A percentile compares a stretch with the other conserved stretches of the same genome.
phyloP scores from a whole-genome alignment of 2,888 invertebrate genomes.

The Calameuta pallipes region DNA sequence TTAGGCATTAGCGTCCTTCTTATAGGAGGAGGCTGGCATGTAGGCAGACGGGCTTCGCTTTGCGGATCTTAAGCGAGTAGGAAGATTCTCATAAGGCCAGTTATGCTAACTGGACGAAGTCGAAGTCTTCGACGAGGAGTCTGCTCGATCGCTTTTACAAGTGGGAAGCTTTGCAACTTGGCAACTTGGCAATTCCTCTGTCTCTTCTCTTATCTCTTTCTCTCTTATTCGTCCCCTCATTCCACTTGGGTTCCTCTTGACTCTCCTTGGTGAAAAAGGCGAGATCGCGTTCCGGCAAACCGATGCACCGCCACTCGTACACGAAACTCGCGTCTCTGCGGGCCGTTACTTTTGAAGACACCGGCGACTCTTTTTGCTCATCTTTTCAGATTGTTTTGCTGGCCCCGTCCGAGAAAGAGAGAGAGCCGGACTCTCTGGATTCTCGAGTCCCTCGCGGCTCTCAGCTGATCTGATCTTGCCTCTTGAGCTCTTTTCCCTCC shows the following conservation, averaged over 20 bases:
- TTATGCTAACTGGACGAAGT: neutral
- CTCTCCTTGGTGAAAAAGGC: neutral
- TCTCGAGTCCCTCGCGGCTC: neutral
- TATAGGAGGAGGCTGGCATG: neutral
- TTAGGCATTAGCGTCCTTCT: conserved; percentile 30
- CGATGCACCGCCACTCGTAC: neutral
- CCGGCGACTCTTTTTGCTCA: neutral
- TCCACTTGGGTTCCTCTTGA: conserved; percentile 13
- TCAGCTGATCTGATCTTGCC: neutral
- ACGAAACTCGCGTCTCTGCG: neutral
- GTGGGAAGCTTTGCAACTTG: neutral
- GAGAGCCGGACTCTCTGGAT: neutral
- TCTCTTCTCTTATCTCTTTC: conserved; percentile 13
- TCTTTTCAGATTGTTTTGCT: neutral
- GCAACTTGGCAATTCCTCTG: neutral
- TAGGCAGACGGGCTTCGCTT: neutral
- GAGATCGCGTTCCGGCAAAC: neutral
- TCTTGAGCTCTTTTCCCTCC: neutral
- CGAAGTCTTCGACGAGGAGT: neutral
- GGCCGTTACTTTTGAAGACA: neutral
- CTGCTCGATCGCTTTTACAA: neutral
- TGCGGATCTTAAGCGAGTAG: neutral
- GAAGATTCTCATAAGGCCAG: neutral
- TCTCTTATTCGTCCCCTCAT: conserved; percentile 13
- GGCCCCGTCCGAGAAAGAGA: neutral